Evolutionary conservation across 2,113 vertebrate species (phyloP).

Genomic region (Nothoprocta perdicaria): DNA sequence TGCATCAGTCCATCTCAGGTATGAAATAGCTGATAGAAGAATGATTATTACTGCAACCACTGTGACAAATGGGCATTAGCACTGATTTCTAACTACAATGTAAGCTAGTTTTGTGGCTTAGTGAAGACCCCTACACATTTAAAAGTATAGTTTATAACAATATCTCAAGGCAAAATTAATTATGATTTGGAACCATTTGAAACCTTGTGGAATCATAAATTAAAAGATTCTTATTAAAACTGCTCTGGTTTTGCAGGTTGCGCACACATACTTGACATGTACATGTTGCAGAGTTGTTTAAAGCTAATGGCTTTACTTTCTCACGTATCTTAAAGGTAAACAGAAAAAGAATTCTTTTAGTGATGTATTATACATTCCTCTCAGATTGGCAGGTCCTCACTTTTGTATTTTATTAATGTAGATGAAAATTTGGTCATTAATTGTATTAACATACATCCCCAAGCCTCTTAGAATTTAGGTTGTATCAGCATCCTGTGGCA

Average conservation of each 20-base stretch:
- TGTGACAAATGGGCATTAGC: not conserved
- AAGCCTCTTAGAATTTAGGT: not conserved
- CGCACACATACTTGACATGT: not conserved
- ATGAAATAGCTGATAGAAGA: not conserved
- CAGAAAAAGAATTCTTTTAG: not conserved
- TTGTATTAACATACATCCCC: not conserved
- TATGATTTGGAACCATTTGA: not conserved
- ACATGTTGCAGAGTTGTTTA: not conserved
- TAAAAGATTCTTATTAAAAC: not conserved
- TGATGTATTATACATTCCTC: accelerated
- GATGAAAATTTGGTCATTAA: not conserved
- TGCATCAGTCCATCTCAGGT: not conserved
- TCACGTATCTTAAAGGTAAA: not conserved
- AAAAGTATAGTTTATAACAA: not conserved
- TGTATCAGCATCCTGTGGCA: not conserved
- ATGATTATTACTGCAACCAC: not conserved
- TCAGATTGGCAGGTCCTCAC: not conserved
- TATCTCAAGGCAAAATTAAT: not conserved
- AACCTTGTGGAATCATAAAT: not conserved
- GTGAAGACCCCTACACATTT: not conserved
- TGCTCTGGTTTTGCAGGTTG: not conserved
- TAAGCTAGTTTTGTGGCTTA: not conserved
- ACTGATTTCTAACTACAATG: not conserved
- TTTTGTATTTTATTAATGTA: not conserved
- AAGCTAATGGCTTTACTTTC: not conserved